phyloP scores from a whole-genome alignment of 2,888 invertebrate genomes.

The Emmelina monodactyla region DNA sequence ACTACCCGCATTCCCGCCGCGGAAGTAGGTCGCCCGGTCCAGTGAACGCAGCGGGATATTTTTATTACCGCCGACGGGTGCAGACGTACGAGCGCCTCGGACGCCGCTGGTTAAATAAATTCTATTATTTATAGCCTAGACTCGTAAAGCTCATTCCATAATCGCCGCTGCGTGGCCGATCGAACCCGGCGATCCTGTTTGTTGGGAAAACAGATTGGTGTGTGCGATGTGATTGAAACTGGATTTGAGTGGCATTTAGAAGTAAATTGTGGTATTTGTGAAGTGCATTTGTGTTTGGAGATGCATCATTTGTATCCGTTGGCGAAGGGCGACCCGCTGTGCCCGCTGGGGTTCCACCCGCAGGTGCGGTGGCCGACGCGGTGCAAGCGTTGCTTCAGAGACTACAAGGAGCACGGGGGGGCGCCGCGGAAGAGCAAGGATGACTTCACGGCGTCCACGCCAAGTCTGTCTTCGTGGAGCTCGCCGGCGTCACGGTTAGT shows the following conservation, averaged over 20 bases:
- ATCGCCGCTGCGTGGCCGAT: constrained; percentile 29
- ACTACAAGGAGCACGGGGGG: constrained; percentile 89
- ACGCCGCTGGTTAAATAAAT: constrained; percentile 45
- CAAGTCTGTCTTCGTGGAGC: constrained; percentile 74
- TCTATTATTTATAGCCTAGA: constrained; percentile 52
- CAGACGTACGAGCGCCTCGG: constrained; percentile 47
- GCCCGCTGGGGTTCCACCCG: constrained; percentile 92
- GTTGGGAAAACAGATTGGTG: constrained; percentile 16
- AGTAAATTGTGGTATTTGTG: constrained; percentile 44
- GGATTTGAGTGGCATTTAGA: constrained; percentile 41
- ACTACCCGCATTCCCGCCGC: constrained; percentile 19
- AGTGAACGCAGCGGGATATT: constrained; percentile 60
- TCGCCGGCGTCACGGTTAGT: constrained; percentile 65
- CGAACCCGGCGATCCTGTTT: constrained; percentile 21
- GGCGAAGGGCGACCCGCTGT: constrained; percentile 87
- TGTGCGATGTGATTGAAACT: constrained; percentile 26
- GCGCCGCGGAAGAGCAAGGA: constrained; percentile 77
- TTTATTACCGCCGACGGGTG: constrained; percentile 57
- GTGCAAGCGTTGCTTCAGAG: constrained; percentile 92
- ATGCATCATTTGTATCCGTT: constrained; percentile 81
- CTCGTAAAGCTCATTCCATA: constrained; percentile 60
- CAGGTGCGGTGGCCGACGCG: constrained; percentile 94
- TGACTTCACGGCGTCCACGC: constrained; percentile 77
- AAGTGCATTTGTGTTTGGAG: constrained; percentile 46
- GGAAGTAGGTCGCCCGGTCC: constrained; percentile 64